Base-by-base conservation (phyloP, 2,888 invertebrate species). In the Saturnia pavonia region DNA sequence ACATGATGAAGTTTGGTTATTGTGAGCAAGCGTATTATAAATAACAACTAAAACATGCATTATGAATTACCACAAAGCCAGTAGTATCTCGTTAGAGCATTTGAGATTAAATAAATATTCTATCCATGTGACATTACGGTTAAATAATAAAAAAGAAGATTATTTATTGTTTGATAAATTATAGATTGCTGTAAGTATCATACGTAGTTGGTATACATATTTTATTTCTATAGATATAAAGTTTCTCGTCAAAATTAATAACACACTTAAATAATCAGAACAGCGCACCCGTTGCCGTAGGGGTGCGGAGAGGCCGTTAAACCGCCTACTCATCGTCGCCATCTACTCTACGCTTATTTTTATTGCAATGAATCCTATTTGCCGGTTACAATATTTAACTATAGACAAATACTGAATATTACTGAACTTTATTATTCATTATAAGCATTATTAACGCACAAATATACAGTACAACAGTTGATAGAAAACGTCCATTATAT, bases 281-380 rank as follows among this genome's bases (percentile, higher is more conserved):
- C 71, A 74, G 34, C 73, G 67, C 75, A 72, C 74, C 74, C 77
- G 63, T 73, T 70, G 54, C 67, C 70, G 69, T 69, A 70, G 71
- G 72, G 77, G 75, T 72, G 77, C 60, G 75, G 72, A 71, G 69
- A 54, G 68, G 75, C 60, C 54, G 19, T 63, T 70, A 74, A 74
- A 76, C 74, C 76, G 74, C 75, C 76, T 72, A 78, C 71, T 78
- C 78, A 78, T 75, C 57, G 54, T 65, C 57, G 54, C 60, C 71
- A 67, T 19, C 63, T 68, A 63, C 74, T 48, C 72, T 66, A 72
- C 72, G 66, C 70, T 72, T 71, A 42, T 51, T 51, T 70, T 25
- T 54, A 70, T 51, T 67, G 40, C 25, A n/a, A 25, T 14, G 42
- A 54, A 65, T n/a, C 40, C n/a, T 65, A 40, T 65, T 65, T 65